Evolutionary conservation across 2,888 invertebrate genomes (phyloP), one percentile per base, ranked within the genome.

Genomic region (Chrysodeixis includens): DNA sequence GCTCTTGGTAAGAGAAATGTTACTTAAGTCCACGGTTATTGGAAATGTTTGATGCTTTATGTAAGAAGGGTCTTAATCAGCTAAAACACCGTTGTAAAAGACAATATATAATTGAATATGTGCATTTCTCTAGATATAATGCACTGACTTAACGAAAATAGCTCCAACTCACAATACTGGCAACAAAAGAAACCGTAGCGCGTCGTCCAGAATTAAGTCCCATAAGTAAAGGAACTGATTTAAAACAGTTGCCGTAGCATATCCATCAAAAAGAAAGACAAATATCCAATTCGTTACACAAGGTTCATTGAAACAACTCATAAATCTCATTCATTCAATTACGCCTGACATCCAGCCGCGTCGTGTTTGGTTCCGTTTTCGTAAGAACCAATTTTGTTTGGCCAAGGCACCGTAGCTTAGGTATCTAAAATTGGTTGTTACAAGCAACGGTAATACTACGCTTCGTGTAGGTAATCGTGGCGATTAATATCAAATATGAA

Each of bases 401-500:
- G 54, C n/a, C n/a, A n/a, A n/a, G n/a, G n/a, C n/a, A n/a, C n/a
- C n/a, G n/a, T n/a, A n/a, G n/a, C 54, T 53, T 69, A 70, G 46
- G 66, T 56, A 59, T 61, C 44, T 69, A 63, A 76, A 79, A 79
- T 71, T 74, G 57, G 57, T 71, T 61, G 53, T 69, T 66, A 78
- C 79, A 66, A 78, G 71, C 74, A 30, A 58, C 49, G 30, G 65
- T 44, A 74, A 63, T 49, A 32, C 35, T 20, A 56, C 52, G 56
- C 40, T 16, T 30, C 32, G 35, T 56, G 40, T 20, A 69, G 61
- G 59, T 75, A 73, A 77, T 73, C 57, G 30, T 71, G 46, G 66
- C 69, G 67, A 75, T 79, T 82, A 81, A 78, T 81, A 84, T 85
- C 82, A 81, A 81, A 85, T 81, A 80, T 79, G 76, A 79, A 85